Base-by-base conservation (phyloP, 2,888 invertebrate genomes). In the Watsonalla cultraria region DNA sequence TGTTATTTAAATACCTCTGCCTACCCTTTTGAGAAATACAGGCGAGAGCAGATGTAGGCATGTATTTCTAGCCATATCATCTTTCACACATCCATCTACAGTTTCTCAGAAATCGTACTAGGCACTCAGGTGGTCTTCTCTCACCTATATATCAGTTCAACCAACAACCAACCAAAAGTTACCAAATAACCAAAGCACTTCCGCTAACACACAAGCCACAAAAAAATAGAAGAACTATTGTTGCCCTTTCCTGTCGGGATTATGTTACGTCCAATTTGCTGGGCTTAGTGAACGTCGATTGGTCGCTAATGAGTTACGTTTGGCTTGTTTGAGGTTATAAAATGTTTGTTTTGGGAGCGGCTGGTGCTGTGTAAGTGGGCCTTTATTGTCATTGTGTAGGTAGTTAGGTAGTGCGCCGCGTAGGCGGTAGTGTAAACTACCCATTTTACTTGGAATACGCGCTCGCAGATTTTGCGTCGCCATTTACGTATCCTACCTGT, bases 221-320 rank as follows among this genome's bases (percentile, higher is more conserved):
- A 35, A 35, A 7, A n/a, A 37, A 42, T 45, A 11, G n/a, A 24
- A 24, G 24, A 33, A 45, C 33, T 46, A 35, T 11, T 34, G 13
- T 15, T 24, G n/a, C 50, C 52, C 49, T 46, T 48, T 50, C 51
- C 54, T 53, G 51, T 51, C 51, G 47, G 54, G 56, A 56, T 59
- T 52, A 57, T 57, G 56, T 60, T 60, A 55, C 54, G 47, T 54
- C 51, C 54, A 55, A 57, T 57, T 55, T 59, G 52, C 53, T 55
- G 58, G 57, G 51, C 60, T 61, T 51, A 24, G 62, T 58, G 65
- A 69, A 65, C 64, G 68, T 56, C 57, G 62, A 67, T 63, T 62
- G 63, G 62, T 47, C 59, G 57, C 65, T 68, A 70, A 68, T 67
- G 67, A 65, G 57, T 51, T 56, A 61, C 63, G 58, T 59, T 64